These are phyloP conservation scores for Portunus trituberculatus DNA, from an alignment of 1,140 invertebrate species.

Conservation along the genomic window DNA sequence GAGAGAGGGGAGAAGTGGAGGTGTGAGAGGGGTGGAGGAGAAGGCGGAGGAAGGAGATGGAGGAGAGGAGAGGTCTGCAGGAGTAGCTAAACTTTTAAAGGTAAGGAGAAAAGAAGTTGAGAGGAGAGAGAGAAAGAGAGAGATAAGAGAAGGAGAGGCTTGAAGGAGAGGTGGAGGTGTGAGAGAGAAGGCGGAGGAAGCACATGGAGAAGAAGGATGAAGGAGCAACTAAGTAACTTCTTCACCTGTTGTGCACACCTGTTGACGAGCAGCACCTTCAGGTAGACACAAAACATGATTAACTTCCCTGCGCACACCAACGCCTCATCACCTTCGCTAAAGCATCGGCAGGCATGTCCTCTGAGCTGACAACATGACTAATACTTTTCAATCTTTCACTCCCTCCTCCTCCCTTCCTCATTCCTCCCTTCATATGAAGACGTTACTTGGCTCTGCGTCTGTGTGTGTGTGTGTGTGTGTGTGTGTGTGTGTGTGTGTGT, in stretches of 20 bases:
- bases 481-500: neutral
- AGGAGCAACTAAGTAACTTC: neutral
- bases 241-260: slow-evolving; percentile 11
- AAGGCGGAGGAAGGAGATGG: neutral
- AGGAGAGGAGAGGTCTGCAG: neutral
- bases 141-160: neutral
- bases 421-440: neutral
- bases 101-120: too few species aligned
- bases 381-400: neutral
- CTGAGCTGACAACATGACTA: neutral
- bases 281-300: neutral
- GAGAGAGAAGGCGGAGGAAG: neutral
- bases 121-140: too few species aligned
- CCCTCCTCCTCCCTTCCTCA: neutral
- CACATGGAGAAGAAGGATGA: neutral
- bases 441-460: neutral
- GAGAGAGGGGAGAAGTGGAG: neutral
- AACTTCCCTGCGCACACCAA: too few species aligned
- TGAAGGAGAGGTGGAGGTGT: neutral
- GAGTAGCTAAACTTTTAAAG: too few species aligned
- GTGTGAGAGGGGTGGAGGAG: neutral
- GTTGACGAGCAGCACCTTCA: neutral
- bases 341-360: neutral
- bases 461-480: neutral
- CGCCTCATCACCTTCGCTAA: neutral